phyloP scores from a whole-genome alignment of 2,888 invertebrate species.

The Candidula unifasciata region DNA sequence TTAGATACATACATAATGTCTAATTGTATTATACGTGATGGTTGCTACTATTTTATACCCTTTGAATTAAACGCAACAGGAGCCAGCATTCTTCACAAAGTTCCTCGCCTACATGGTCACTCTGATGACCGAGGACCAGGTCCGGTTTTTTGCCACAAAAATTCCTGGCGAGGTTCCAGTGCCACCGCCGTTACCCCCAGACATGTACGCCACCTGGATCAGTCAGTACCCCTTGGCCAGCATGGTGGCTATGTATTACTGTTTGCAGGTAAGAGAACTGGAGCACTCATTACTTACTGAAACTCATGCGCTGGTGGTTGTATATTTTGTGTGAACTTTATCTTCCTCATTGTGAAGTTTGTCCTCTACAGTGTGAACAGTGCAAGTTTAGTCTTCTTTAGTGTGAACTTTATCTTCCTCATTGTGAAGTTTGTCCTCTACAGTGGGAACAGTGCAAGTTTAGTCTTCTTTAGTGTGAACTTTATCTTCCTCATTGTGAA shows the following conservation, averaged over 20 bases:
- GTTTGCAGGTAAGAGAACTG: conserved; percentile 84
- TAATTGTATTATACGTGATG: too few relatives aligned
- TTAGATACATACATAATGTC: too few relatives aligned
- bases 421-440: background rate
- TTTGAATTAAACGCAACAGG: conserved; percentile 78
- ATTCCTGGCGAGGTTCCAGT: conserved; percentile 86
- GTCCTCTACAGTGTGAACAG: too few relatives aligned
- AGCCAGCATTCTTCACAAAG: conserved; percentile 94
- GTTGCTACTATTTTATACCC: too few relatives aligned
- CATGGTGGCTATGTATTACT: conserved; percentile 95
- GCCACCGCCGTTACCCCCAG: conserved; percentile 83
- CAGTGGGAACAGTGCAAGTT: too few relatives aligned
- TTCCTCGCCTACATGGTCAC: conserved; percentile 95
- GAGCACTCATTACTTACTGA: too few relatives aligned
- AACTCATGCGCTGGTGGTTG: too few relatives aligned
- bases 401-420: background rate
- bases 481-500: background rate
- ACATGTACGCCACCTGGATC: conserved; percentile 91
- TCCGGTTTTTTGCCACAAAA: conserved; percentile 85
- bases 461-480: too few relatives aligned
- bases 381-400: too few relatives aligned
- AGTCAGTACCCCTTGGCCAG: conserved; percentile 94
- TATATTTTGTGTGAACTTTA: background rate
- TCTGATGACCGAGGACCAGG: conserved; percentile 86
- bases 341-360: background rate